Percentiles rank a stretch among this genome's conserved stretches.
phyloP scores from a whole-genome alignment of 35 echinoderm and acorn worm species.

The Ptychodera flava region DNA sequence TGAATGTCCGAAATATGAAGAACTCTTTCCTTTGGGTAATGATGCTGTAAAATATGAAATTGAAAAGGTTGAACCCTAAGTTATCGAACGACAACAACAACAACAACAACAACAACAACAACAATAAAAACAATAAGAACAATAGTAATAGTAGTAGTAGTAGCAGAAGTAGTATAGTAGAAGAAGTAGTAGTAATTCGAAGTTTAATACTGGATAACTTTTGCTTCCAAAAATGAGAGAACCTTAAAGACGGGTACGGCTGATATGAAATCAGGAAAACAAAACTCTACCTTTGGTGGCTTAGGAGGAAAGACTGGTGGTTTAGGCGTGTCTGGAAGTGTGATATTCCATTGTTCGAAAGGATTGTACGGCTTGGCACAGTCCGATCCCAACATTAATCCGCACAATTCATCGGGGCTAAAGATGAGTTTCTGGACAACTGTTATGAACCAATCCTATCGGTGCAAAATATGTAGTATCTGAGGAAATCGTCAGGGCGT shows the following conservation, averaged over 20 bases:
- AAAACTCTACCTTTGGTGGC: constrained; percentile 54
- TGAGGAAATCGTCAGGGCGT: neutral
- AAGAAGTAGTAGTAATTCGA: no score
- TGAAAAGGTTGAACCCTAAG: no score
- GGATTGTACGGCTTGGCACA: constrained; percentile 59
- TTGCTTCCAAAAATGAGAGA: no score
- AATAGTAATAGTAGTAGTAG: no score
- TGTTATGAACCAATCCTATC: constrained; percentile 43
- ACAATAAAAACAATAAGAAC: no score
- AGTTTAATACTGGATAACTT: no score
- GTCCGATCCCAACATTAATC: constrained; percentile 24
- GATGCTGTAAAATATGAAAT: no score
- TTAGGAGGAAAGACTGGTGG: constrained; percentile 38
- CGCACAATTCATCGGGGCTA: constrained; percentile 53
- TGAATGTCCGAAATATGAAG: constrained; percentile 62
- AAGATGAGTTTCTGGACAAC: constrained; percentile 29
- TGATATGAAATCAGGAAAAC: no score
- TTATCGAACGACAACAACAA: no score
- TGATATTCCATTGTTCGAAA: constrained; percentile 51
- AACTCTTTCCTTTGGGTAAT: constrained; percentile 39
- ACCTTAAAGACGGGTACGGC: no score
- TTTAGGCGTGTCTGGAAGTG: constrained; percentile 43
- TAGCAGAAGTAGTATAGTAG: no score
- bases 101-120: no score
- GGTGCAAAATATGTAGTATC: neutral